Evolutionary conservation across 2,888 invertebrate genomes (phyloP), one percentile per base, ranked within the genome.

Genomic region (Melipona bicolor): DNA sequence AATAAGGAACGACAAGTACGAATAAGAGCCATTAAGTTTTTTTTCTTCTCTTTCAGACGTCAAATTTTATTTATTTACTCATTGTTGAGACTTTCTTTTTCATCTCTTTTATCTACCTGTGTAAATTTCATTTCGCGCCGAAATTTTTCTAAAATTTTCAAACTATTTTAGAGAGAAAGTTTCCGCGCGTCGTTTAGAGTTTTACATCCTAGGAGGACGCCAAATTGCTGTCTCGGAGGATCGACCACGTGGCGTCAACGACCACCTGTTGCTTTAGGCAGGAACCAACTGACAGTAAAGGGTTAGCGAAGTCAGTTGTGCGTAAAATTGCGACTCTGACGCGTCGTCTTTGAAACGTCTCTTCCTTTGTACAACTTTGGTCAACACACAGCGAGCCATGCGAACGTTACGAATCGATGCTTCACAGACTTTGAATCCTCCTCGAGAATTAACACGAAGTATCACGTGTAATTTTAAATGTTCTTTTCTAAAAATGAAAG

Each of bases 251-350:
- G 83, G 81, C 72, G 80, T 77, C 86, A 82, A 84, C 83, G 83
- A 86, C 86, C 91, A 91, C 90, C 90, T 91, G 91, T 91, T 91
- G 91, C 91, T 86, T 85, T 83, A 84, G 80, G 81, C 81, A 87
- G 83, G 87, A 85, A 87, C 87, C 85, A 83, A 79, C 87, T 85
- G 88, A 86, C 88, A 80, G 81, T 67, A 70, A 69, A 64, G 78
- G 77, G 68, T 84, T 81, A 84, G 69, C 77, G 75, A 76, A 79
- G 75, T 86, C 87, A 83, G 69, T 79, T 81, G 78, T 79, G 81
- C 85, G 81, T 83, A 77, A 88, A 85, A 88, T 88, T 85, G 67
- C 79, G 17, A 81, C 71, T 77, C 27, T 1, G 61, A 52, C 49
- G 77, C 50, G n/a, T 17, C 62, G 65, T 59, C 74, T 77, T 67